Percentiles rank a stretch among this genome's conserved stretches.
Conservation (phyloP, 2,113 vertebrate genomes). For the Mystacornis crossleyi region DNA sequence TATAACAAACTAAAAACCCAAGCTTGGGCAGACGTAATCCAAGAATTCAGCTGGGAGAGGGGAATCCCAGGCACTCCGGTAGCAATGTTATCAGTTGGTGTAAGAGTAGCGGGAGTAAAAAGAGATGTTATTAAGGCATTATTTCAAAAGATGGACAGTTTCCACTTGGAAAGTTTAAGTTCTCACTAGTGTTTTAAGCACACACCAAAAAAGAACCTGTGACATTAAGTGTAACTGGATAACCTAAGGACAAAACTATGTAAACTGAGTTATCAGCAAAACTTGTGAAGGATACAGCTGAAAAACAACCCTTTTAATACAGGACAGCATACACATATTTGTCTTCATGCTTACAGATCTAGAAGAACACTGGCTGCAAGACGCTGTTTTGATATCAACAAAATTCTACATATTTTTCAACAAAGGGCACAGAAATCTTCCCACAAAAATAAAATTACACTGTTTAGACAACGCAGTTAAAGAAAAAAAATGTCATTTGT, state of each 20-base stretch:
- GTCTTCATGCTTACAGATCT: neutral
- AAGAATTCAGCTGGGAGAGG: neutral
- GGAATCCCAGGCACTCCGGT: neutral
- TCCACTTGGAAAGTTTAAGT: neutral
- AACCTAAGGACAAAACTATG: neutral
- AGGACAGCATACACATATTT: neutral
- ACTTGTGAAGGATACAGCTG: neutral
- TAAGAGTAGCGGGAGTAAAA: neutral
- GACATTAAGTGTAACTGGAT: neutral
- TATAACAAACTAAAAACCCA: neutral
- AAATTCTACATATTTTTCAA: neutral
- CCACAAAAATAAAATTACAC: neutral
- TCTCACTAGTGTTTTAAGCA: neutral
- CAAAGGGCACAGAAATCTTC: neutral
- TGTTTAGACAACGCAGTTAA: neutral
- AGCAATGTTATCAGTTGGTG: neutral
- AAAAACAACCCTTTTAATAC: neutral
- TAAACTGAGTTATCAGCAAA: neutral
- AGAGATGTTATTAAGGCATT: neutral
- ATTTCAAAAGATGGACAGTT: neutral
- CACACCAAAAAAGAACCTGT: neutral
- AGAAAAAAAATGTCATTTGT: neutral
- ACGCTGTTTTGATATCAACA: neutral
- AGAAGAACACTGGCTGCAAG: neutral
- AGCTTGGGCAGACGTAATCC: neutral